Evolutionary conservation across 2,797 vertebrate species (phyloP).

Genomic region (Oceanodroma leucorhoa): DNA sequence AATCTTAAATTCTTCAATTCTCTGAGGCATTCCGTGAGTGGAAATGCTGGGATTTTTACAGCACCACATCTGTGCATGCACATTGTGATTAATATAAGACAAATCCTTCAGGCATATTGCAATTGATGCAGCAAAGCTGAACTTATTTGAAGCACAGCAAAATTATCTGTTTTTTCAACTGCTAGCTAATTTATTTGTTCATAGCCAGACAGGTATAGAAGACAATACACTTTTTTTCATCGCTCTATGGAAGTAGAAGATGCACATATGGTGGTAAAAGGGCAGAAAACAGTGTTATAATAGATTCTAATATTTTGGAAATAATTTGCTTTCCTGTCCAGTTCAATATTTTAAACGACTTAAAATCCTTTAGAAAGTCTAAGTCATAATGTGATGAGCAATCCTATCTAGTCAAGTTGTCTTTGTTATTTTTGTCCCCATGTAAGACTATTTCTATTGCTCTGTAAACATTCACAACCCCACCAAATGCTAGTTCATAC

Average conservation of each 20-base stretch:
- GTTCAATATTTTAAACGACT: conserved; percentile 21
- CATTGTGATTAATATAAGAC: conserved; percentile 44
- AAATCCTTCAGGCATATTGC: conserved; percentile 34
- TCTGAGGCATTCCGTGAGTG: conserved; percentile 2
- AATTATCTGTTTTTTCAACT: neutral
- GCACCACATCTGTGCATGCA: conserved; percentile 41
- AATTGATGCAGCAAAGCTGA: conserved; percentile 31
- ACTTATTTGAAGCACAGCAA: conserved; percentile 33
- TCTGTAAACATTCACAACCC: conserved; percentile 66
- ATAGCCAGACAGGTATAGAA: conserved; percentile 22
- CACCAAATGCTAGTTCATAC: conserved; percentile 70
- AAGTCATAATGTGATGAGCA: conserved; percentile 20
- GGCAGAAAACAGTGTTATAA: neutral
- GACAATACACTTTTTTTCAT: conserved; percentile 4
- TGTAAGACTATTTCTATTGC: conserved; percentile 54
- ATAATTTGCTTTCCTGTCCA: neutral
- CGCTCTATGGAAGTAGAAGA: neutral
- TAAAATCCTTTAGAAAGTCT: neutral
- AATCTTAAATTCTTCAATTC: conserved; percentile 55
- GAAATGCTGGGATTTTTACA: conserved; percentile 14
- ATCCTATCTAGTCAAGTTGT: conserved; percentile 35
- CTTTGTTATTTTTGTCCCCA: conserved; percentile 54
- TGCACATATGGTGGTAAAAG: neutral
- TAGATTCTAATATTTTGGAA: neutral
- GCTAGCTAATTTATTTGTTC: conserved; percentile 22